These are phyloP conservation scores for Orthonevra nobilis DNA, from an alignment of 2,888 invertebrate species.

Conservation along the genomic window DNA sequence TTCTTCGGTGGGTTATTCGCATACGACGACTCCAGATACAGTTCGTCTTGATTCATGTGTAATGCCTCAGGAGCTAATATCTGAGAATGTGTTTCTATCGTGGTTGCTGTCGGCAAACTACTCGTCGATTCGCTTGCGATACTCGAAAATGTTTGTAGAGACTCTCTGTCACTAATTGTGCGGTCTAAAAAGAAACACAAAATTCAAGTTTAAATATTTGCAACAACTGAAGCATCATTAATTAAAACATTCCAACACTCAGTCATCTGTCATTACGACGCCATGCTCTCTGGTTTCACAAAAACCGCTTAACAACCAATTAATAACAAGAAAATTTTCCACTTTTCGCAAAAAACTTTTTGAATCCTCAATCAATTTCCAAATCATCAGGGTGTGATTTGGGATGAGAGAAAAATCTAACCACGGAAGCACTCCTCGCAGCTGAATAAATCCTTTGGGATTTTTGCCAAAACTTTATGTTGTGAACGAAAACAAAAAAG, in stretches of 20 bases:
- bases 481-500: slow-evolving; percentile 15
- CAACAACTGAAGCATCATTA: neutral
- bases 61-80: slow-evolving; percentile 73
- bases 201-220: slow-evolving; percentile 22
- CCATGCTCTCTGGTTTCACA: neutral
- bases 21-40: slow-evolving; percentile 75
- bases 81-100: slow-evolving; percentile 59
- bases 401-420: slow-evolving; percentile 12
- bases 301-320: slow-evolving; percentile 50
- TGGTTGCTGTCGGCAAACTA: slow-evolving; percentile 67
- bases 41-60: slow-evolving; percentile 75
- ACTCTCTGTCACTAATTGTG: slow-evolving; percentile 75
- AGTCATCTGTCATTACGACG: neutral
- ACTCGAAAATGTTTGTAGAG: slow-evolving; percentile 69
- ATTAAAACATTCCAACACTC: slow-evolving; percentile 20
- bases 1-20: slow-evolving; percentile 71
- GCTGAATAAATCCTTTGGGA: slow-evolving; percentile 6
- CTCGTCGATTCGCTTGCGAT: slow-evolving; percentile 49
- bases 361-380: slow-evolving; percentile 57
- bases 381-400: slow-evolving; percentile 63
- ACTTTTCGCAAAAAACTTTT: slow-evolving; percentile 32
- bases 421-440: neutral
- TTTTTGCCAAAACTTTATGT: slow-evolving; percentile 17
- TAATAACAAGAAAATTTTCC: slow-evolving; percentile 45
- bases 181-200: slow-evolving; percentile 72